A percentile compares a stretch with the other conserved stretches of the same genome.
phyloP scores from a whole-genome alignment of 2,888 invertebrate genomes.

The Pyrgus malvae region DNA sequence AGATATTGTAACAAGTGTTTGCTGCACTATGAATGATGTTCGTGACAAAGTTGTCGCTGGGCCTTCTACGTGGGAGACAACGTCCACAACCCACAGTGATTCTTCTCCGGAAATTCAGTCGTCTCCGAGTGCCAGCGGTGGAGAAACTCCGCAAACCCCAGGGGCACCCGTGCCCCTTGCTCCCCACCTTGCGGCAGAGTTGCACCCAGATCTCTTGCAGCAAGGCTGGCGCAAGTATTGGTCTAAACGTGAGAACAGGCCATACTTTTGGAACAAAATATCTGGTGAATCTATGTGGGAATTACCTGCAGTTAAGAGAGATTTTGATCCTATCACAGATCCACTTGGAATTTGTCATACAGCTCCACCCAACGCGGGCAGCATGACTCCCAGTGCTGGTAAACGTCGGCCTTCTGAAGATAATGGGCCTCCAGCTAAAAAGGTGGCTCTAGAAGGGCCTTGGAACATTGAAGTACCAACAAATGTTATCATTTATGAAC shows the following conservation, averaged over 20 bases:
- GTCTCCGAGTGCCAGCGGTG: slow-evolving; percentile 67
- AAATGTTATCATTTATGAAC: slow-evolving; percentile 94
- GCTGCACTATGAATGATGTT: slow-evolving; percentile 74
- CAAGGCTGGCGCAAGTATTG: slow-evolving; percentile 98
- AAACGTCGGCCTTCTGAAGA: slow-evolving; percentile 92
- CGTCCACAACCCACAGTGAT: slow-evolving; percentile 60
- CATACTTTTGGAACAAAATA: slow-evolving; percentile 98
- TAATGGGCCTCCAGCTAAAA: slow-evolving; percentile 90
- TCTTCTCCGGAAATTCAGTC: slow-evolving; percentile 72
- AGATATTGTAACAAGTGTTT: too few relatives aligned
- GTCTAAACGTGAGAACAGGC: slow-evolving; percentile 96
- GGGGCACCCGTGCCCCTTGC: slow-evolving; percentile 80
- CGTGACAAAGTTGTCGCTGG: slow-evolving; percentile 78
- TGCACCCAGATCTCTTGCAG: slow-evolving; percentile 82
- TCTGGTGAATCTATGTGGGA: slow-evolving; percentile 99
- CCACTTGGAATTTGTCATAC: slow-evolving; percentile 90
- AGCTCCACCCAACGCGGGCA: slow-evolving; percentile 67
- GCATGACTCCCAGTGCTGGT: slow-evolving; percentile 80
- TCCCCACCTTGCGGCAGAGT: slow-evolving; percentile 69
- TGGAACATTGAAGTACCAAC: slow-evolving; percentile 97
- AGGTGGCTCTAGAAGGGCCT: slow-evolving; percentile 93
- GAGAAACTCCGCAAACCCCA: slow-evolving; percentile 80
- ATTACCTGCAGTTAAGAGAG: slow-evolving; percentile 90
- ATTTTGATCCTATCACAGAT: slow-evolving; percentile 95
- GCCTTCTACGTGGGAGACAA: slow-evolving; percentile 75